A percentile compares a stretch with the other conserved stretches of the same genome.
phyloP scores from a whole-genome alignment of 2,113 vertebrate genomes.

The Eira barbara region DNA sequence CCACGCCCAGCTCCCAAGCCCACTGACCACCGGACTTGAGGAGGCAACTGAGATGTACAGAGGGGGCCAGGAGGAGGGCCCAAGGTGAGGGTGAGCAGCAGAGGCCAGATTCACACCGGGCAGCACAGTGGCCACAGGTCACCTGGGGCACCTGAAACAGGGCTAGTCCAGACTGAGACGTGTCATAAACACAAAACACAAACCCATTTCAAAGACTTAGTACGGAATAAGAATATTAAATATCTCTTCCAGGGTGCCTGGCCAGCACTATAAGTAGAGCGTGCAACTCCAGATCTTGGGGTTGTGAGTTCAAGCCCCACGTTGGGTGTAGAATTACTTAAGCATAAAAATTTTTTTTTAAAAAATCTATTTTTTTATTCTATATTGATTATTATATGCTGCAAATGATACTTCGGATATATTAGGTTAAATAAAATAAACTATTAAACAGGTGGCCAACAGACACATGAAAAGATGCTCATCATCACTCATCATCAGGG shows the following conservation, averaged over 20 bases:
- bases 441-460: neutral
- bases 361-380: neutral
- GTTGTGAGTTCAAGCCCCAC: neutral
- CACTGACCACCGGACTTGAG: neutral
- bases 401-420: neutral
- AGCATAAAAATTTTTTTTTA: neutral
- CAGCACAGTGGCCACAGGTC: accelerated
- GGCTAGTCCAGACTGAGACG: neutral
- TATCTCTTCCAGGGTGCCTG: accelerated
- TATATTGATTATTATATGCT: neutral
- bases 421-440: neutral
- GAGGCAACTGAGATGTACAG: neutral
- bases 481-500: neutral
- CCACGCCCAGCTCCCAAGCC: neutral
- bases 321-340: neutral
- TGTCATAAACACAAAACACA: accelerated
- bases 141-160: accelerated
- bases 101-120: neutral
- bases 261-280: neutral
- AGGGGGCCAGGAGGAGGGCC: neutral
- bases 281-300: neutral
- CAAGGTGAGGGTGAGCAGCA: accelerated
- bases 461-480: neutral
- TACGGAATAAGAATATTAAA: neutral
- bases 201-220: neutral